Evolutionary conservation across 1,140 invertebrate genomes (phyloP).

Genomic region (Whitmania pigra): DNA sequence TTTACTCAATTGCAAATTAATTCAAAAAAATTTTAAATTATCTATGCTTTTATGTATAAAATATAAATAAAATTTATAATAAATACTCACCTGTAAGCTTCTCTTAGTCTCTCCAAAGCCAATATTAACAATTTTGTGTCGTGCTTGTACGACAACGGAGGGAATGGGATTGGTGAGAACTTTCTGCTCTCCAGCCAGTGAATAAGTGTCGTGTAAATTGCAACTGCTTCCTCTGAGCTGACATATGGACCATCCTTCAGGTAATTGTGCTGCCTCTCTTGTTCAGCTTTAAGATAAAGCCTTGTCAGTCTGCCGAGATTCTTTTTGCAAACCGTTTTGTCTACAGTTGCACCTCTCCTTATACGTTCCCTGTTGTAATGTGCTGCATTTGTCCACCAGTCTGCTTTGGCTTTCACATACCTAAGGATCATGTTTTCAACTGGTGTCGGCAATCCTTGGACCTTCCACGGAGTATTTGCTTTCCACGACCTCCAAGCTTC

Average conservation of each 20-base stretch:
- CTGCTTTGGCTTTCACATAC: conserved; percentile 99
- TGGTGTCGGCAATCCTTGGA: conserved; percentile 91
- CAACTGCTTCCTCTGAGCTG: conserved; percentile 96
- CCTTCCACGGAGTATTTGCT: conserved; percentile 99
- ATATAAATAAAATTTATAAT: too few relatives aligned
- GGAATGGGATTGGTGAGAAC: conserved; percentile 97
- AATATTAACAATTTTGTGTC: conserved; percentile 96
- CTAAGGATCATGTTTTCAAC: conserved; percentile 99
- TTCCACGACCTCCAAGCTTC: conserved; percentile 99
- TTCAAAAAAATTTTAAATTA: too few relatives aligned
- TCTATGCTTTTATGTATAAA: too few relatives aligned
- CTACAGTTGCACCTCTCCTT: conserved; percentile 50
- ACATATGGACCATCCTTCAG: conserved; percentile 97
- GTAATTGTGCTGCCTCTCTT: conserved; percentile 98
- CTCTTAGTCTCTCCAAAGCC: conserved; percentile 88
- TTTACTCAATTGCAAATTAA: conserved; percentile 1
- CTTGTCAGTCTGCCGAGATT: conserved; percentile 91
- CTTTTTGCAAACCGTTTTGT: conserved; percentile 99
- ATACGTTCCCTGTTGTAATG: conserved; percentile 94
- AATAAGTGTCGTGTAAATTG: conserved; percentile 97
- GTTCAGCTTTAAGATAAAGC: conserved; percentile 93
- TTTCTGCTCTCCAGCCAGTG: conserved; percentile 96
- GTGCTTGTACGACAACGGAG: conserved; percentile 96
- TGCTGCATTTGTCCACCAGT: conserved; percentile 99
- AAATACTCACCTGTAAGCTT: conserved; percentile 65